Evolutionary conservation across 2,113 vertebrate genomes (phyloP), one percentile per base, ranked within the genome.

Genomic region (Apodemus sylvaticus): DNA sequence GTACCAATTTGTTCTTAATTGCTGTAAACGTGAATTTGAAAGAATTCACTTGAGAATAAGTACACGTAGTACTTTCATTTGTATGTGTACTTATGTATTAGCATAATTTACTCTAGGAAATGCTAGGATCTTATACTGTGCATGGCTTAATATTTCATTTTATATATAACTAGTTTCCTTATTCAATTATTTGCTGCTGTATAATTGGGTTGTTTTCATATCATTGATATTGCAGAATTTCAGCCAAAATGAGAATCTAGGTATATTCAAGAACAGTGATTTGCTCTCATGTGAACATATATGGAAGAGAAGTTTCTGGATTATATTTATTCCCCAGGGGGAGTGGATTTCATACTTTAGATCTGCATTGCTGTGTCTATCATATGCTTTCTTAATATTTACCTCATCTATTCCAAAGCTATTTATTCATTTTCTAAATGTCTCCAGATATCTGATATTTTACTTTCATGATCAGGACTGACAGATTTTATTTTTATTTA

Each of bases 311-410:
- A 29, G 39, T 42, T 42, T 20, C 42, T 55, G 16, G 36, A 29
- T 64, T 42, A 77, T 64, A 31, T 81, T 93, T 95, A 93, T n/a
- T 96, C 93, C 60, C 55, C 93, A 86, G 93, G 93, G 94, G 19
- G 5, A 89, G 2, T 93, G 6, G 83, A 86, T 81, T 66, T 79
- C 90, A 26, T 90, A 12, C 64, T 95, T 82, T 73, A 91, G 1
- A 86, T 89, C 1, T 7, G 71, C 95, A 89, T n/a, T 94, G 71
- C 91, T 4, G 91, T 94, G 86, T 74, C 81, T 95, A 91, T 81
- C 14, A 91, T 73, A 36, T 39, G 17, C 45, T 86, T 85, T 66
- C 48, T 86, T 60, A 92, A 17, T 5, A 39, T 91, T 91, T 64
- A 16, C 10, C 16, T 39, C 39, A 94, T n/a, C 7, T 66, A 86